Evolutionary conservation across 2,797 vertebrate genomes (phyloP).

Genomic region (Clamator glandarius): DNA sequence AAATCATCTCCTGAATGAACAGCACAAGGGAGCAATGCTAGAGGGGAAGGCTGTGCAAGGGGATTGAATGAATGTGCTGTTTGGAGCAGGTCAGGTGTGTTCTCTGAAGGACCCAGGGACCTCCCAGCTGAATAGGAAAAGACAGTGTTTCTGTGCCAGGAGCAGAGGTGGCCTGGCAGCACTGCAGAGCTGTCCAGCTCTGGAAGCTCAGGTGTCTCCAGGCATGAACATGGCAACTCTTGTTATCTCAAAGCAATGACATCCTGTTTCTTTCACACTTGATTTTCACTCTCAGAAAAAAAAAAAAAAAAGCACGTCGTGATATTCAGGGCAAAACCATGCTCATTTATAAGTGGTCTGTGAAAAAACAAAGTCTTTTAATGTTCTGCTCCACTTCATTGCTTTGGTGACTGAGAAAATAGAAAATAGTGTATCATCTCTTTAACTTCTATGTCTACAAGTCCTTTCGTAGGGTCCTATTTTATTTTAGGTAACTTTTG

Average conservation of each 20-base stretch:
- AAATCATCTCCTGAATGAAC: background rate
- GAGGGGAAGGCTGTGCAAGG: background rate
- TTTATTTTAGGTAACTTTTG: background rate
- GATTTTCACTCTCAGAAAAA: background rate
- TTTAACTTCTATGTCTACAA: background rate
- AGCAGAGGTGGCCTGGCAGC: background rate
- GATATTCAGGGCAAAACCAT: background rate
- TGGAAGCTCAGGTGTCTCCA: constrained; percentile 41
- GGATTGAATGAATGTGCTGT: background rate
- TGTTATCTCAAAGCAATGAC: background rate
- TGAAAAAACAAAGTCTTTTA: background rate
- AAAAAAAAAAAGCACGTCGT: background rate
- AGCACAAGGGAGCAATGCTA: background rate
- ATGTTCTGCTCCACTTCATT: rapidly evolving
- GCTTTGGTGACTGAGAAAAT: background rate
- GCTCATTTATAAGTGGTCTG: background rate
- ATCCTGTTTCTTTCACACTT: constrained; percentile 2
- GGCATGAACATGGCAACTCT: background rate
- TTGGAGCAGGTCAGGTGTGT: background rate
- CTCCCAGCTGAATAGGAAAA: background rate
- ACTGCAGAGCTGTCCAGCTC: background rate
- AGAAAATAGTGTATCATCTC: background rate
- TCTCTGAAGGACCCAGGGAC: background rate
- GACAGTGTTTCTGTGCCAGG: rapidly evolving
- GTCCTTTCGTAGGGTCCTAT: background rate